Conservation (phyloP, 2,888 invertebrate genomes). For the Panzeria rudis region DNA sequence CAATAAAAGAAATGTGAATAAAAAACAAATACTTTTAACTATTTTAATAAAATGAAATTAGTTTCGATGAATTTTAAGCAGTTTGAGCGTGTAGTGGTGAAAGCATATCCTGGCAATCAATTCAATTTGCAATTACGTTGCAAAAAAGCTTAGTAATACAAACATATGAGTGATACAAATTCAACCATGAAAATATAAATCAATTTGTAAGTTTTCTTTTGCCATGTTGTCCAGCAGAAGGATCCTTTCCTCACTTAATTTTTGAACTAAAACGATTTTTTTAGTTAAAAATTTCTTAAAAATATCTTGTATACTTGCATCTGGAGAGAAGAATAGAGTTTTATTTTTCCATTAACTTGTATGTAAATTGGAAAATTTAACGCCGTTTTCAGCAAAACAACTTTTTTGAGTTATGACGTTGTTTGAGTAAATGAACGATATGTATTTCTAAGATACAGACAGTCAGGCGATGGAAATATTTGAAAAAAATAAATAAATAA, state of each 20-base stretch:
- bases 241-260: background rate
- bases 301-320: no score
- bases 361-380: no score
- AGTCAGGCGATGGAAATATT: no score
- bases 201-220: background rate
- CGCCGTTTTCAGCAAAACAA: no score
- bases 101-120: background rate
- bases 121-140: background rate
- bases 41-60: conserved; percentile 61
- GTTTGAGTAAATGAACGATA: no score
- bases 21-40: conserved; percentile 9
- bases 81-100: background rate
- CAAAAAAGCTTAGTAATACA: background rate
- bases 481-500: no score
- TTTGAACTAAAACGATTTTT: no score
- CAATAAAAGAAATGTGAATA: conserved; percentile 18
- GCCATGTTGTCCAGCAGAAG: background rate
- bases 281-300: no score
- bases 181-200: background rate
- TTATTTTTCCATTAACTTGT: no score
- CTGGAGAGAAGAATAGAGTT: no score
- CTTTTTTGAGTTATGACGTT: no score
- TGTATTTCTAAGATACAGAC: no score
- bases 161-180: background rate
- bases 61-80: conserved; percentile 39